These are phyloP conservation scores for Tetragonula clypearis DNA, from an alignment of 1,140 invertebrate species.

Conservation along the genomic window DNA sequence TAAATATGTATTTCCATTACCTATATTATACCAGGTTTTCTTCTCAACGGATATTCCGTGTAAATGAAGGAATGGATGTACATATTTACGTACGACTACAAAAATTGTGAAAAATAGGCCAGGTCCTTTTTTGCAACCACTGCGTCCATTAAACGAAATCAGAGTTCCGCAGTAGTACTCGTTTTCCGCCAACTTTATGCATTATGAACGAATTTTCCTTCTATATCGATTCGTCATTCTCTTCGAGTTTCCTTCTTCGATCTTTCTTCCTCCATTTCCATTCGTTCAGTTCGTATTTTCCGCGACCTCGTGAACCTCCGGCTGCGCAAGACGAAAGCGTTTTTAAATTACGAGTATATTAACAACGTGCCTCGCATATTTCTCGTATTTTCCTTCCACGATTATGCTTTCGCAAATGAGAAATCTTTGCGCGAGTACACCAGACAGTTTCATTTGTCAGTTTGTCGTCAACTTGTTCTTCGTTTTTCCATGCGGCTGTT, in stretches of 20 bases:
- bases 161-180: conserved; percentile 33
- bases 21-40: too few species aligned
- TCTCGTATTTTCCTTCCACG: neutral
- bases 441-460: neutral
- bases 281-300: too few species aligned
- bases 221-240: conserved; percentile 31
- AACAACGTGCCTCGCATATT: neutral
- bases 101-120: too few species aligned
- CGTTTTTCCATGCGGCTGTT: too few species aligned
- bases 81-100: too few species aligned
- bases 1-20: too few species aligned
- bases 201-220: conserved; percentile 55
- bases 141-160: neutral
- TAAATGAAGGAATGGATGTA: too few species aligned
- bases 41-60: too few species aligned
- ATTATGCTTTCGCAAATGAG: conserved; percentile 2
- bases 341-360: conserved; percentile 18
- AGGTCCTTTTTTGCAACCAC: neutral
- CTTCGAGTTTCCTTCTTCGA: neutral
- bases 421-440: neutral
- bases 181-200: conserved; percentile 8
- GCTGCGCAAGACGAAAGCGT: neutral
- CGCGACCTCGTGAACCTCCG: neutral
- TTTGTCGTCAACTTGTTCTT: neutral
- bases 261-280: too few species aligned